These are phyloP conservation scores for Tangara arthus DNA, from an alignment of 2,797 vertebrate genomes.

Conservation along the genomic window DNA sequence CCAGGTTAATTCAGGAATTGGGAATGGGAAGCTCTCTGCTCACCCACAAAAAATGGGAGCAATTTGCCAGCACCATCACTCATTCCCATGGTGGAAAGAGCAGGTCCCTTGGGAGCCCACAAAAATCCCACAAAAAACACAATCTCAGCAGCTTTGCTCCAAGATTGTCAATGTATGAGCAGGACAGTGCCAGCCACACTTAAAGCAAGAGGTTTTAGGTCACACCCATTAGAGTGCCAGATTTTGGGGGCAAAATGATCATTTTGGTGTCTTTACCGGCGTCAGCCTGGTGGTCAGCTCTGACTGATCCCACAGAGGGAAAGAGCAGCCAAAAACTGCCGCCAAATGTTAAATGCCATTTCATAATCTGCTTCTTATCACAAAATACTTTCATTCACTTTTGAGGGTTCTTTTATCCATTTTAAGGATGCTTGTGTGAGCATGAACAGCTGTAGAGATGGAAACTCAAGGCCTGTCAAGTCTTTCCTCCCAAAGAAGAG, in stretches of 20 bases:
- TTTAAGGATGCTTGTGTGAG: neutral
- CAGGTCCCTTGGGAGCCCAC: neutral
- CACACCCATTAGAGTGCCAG: neutral
- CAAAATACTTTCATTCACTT: neutral
- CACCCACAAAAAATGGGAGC: neutral
- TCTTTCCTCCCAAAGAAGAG: neutral
- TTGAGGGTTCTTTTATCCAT: neutral
- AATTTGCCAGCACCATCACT: neutral
- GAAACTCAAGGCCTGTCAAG: neutral
- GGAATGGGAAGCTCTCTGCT: neutral
- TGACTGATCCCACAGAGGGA: neutral
- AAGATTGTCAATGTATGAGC: neutral
- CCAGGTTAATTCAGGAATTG: neutral
- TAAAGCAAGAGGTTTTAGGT: neutral
- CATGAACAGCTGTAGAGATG: neutral
- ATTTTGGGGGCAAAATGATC: neutral
- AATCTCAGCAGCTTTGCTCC: neutral
- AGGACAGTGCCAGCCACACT: neutral
- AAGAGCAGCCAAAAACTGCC: neutral
- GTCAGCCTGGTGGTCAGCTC: neutral
- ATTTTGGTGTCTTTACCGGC: neutral
- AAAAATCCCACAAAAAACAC: neutral
- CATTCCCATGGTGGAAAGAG: neutral
- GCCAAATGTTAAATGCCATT: neutral
- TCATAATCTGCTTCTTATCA: neutral